Evolutionary conservation across 2,888 invertebrate genomes (phyloP).

Genomic region (Hirtodrosophila trivittata): DNA sequence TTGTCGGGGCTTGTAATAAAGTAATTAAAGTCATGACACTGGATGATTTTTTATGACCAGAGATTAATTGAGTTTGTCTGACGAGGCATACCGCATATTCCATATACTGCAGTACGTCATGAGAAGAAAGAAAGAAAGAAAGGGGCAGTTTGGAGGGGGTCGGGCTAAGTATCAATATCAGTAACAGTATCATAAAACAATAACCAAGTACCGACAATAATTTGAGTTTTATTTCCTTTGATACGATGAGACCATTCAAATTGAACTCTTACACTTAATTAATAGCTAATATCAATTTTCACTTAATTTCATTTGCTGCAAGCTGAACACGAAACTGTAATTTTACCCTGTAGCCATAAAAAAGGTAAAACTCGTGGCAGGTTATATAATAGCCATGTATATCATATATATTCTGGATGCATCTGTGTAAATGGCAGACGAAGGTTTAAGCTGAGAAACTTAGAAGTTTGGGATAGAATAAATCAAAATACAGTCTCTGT

Average conservation of each 20-base stretch:
- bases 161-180: not conserved
- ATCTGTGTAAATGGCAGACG: too few relatives aligned
- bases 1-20: conserved; percentile 64
- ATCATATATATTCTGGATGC: too few relatives aligned
- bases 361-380: too few relatives aligned
- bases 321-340: conserved; percentile 22
- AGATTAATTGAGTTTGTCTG: conserved; percentile 57
- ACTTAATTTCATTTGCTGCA: conserved; percentile 44
- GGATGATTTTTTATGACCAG: conserved; percentile 61
- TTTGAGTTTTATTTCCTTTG: conserved; percentile 55
- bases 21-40: conserved; percentile 79
- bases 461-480: too few relatives aligned
- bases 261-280: conserved; percentile 8
- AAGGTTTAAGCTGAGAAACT: too few relatives aligned
- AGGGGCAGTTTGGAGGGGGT: not conserved
- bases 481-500: too few relatives aligned
- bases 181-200: conserved; percentile 13
- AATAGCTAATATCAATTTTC: conserved; percentile 55
- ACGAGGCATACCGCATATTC: not conserved
- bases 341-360: not conserved
- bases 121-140: not conserved
- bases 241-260: conserved; percentile 13
- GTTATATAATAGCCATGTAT: too few relatives aligned
- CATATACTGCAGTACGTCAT: too few relatives aligned
- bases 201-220: conserved; percentile 20